Evolutionary conservation across 2,113 vertebrate genomes (phyloP).

Genomic region (Mobula hypostoma): DNA sequence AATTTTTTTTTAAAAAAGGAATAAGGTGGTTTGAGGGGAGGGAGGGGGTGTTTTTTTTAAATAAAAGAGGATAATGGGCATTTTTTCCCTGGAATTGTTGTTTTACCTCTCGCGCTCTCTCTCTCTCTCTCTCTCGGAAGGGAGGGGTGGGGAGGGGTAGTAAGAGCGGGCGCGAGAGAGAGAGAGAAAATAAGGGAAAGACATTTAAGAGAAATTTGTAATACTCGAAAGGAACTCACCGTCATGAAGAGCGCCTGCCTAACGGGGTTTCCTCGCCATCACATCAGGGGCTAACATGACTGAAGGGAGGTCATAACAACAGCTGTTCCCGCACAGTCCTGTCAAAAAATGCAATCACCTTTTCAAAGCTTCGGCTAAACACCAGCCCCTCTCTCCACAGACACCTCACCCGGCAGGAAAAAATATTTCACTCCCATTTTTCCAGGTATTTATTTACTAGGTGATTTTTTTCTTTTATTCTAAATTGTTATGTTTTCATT

Average conservation of each 20-base stretch:
- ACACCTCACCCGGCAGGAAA: background rate
- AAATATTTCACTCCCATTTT: background rate
- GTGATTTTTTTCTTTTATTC: background rate
- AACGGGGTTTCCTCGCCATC: slow-evolving; percentile 38
- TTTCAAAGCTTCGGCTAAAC: background rate
- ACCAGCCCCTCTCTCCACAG: background rate
- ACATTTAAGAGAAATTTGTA: slow-evolving; percentile 36
- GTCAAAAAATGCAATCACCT: background rate
- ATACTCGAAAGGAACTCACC: slow-evolving; percentile 36
- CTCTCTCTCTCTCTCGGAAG: background rate
- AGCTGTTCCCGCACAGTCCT: slow-evolving; percentile 36
- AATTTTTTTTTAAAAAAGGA: background rate
- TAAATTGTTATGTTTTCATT: background rate
- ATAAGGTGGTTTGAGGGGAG: background rate
- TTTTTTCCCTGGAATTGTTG: background rate
- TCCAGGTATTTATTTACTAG: no score
- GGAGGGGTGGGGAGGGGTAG: background rate
- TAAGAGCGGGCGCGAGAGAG: background rate
- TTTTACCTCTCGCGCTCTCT: background rate
- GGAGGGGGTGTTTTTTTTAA: background rate
- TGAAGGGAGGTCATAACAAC: slow-evolving; percentile 30
- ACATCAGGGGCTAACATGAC: slow-evolving; percentile 36
- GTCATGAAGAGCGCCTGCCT: slow-evolving; percentile 37
- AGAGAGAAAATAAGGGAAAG: background rate
- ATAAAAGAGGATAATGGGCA: background rate